Percentiles rank a stretch among this genome's conserved stretches.
Evolutionary conservation across 2,113 vertebrate species (phyloP).

Genomic region (Thamnophis sirtalis): DNA sequence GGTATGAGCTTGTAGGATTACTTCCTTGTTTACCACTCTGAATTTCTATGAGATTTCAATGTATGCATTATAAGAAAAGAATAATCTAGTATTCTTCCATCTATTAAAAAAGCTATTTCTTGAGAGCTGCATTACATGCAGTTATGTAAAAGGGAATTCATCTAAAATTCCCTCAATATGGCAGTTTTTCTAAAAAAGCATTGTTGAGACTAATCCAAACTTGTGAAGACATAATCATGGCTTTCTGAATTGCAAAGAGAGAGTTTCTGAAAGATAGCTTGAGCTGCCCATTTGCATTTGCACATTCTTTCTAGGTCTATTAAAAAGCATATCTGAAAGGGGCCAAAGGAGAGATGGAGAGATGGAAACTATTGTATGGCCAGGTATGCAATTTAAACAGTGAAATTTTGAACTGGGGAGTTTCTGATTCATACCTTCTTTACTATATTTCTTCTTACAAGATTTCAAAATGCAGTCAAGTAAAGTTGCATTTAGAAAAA

Average conservation of each 20-base stretch:
- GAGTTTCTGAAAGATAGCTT: conserved; percentile 3
- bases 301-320: not conserved
- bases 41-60: not conserved
- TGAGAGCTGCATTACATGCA: not conserved
- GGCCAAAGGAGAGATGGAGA: not conserved
- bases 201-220: not conserved
- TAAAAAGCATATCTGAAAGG: not conserved
- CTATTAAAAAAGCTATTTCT: not conserved
- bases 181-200: not conserved
- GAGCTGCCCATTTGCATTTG: not conserved
- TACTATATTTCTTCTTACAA: not conserved
- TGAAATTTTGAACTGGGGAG: not conserved
- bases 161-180: not conserved
- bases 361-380: not conserved
- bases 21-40: not conserved
- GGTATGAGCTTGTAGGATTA: not conserved
- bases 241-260: not conserved
- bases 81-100: not conserved
- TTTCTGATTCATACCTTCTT: not conserved
- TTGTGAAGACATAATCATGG: not conserved
- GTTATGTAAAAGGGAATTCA: conserved; percentile 18
- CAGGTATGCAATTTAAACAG: not conserved
- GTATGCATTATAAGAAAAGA: not conserved
- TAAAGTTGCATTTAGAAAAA: not conserved
- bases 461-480: not conserved